Percentiles rank a stretch among this genome's conserved stretches.
Conservation (phyloP, 1,140 invertebrate species). For the Drosophila bifasciata region DNA sequence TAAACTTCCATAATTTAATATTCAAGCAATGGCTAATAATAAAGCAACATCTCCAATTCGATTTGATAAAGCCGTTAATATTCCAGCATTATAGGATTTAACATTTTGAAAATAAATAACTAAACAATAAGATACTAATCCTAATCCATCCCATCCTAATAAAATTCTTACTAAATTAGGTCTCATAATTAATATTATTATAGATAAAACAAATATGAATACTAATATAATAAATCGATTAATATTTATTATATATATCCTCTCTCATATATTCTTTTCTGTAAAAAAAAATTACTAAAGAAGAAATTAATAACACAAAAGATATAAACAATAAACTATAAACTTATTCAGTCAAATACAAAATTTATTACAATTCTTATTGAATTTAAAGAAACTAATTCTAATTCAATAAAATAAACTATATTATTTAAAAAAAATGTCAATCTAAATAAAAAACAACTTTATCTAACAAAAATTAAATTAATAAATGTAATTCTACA, state of each 20-base stretch:
- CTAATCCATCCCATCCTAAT: conserved; percentile 89
- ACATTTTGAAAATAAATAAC: conserved; percentile 88
- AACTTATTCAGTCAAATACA: conserved; percentile 87
- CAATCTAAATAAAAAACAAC: conserved; percentile 80
- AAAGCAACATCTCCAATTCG: conserved; percentile 87
- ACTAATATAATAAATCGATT: conserved; percentile 87
- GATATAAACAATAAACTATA: conserved; percentile 86
- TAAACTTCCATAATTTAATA: conserved; percentile 85
- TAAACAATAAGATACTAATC: conserved; percentile 88
- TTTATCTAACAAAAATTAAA: conserved; percentile 76
- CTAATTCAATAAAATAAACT: conserved; percentile 85
- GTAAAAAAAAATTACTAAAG: conserved; percentile 87
- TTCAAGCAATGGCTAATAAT: conserved; percentile 86
- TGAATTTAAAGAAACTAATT: conserved; percentile 85
- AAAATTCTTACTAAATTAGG: conserved; percentile 89
- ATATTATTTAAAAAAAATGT: conserved; percentile 84
- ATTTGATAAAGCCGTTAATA: conserved; percentile 87
- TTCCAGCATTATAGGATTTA: conserved; percentile 86
- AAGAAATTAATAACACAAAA: conserved; percentile 87
- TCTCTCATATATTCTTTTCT: conserved; percentile 86
- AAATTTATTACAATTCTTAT: conserved; percentile 84
- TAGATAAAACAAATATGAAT: conserved; percentile 88
- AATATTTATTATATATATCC: conserved; percentile 63
- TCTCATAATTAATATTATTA: conserved; percentile 88
- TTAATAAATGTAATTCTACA: conserved; percentile 77